phyloP scores from a whole-genome alignment of 2,113 vertebrate genomes.

The Synchiropus splendidus region DNA sequence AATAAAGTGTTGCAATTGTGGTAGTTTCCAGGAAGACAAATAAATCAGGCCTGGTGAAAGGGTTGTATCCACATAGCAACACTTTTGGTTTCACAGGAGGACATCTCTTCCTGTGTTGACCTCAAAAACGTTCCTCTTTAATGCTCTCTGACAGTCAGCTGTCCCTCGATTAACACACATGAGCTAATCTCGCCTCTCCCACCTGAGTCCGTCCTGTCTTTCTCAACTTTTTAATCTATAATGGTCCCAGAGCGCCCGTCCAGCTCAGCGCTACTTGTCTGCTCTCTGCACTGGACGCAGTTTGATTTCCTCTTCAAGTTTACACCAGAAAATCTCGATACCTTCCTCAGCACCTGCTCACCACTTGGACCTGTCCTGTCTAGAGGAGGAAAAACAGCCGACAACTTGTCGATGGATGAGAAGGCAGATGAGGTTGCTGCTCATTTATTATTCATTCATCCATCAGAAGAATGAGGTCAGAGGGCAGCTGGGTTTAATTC shows the following conservation, averaged over 20 bases:
- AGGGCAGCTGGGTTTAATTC: slow-evolving; percentile 20
- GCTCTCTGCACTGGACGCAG: slow-evolving; percentile 6
- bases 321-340: too few species aligned
- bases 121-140: too few species aligned
- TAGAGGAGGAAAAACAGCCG: slow-evolving; percentile 11
- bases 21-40: too few species aligned
- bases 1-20: too few species aligned
- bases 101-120: too few species aligned
- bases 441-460: slow-evolving; percentile 28
- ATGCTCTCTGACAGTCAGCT: too few species aligned
- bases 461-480: slow-evolving; percentile 18
- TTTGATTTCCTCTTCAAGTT: slow-evolving; percentile 19
- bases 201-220: slow-evolving; percentile 8
- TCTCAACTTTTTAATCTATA: slow-evolving; percentile 26
- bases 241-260: neutral
- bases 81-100: too few species aligned
- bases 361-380: slow-evolving; percentile 12
- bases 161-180: too few species aligned
- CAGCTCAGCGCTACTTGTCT: slow-evolving; percentile 3
- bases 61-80: too few species aligned
- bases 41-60: too few species aligned
- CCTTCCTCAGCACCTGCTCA: slow-evolving; percentile 14
- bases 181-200: too few species aligned
- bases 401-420: slow-evolving; percentile 26
- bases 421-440: slow-evolving; percentile 16